Evolutionary conservation across 2,113 vertebrate species (phyloP).

Genomic region (Synodontis membranacea): DNA sequence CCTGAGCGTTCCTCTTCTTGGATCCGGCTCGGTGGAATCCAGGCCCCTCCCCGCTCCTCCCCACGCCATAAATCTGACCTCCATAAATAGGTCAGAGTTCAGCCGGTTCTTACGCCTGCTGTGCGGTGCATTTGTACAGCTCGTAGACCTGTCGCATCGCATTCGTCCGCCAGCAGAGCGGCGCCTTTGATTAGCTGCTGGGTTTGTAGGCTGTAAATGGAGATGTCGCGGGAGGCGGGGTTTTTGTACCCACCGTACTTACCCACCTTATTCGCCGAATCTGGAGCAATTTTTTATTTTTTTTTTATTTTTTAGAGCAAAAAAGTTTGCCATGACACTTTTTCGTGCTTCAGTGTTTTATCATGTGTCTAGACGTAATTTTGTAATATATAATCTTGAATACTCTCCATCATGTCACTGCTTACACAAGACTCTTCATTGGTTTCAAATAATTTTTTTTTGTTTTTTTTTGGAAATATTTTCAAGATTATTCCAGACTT

Average conservation of each 20-base stretch:
- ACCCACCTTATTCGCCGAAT: neutral
- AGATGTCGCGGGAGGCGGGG: neutral
- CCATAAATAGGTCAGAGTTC: slow-evolving; percentile 64
- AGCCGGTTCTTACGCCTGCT: slow-evolving; percentile 71
- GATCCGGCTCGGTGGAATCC: neutral
- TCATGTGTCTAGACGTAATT: neutral
- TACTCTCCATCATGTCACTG: neutral
- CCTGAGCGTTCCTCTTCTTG: neutral
- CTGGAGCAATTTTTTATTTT: too few relatives aligned
- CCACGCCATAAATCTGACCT: neutral
- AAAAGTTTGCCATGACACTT: neutral
- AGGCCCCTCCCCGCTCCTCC: neutral
- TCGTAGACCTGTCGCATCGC: slow-evolving; percentile 83
- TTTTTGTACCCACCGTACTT: neutral
- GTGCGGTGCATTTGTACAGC: slow-evolving; percentile 79
- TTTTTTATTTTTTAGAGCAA: too few relatives aligned
- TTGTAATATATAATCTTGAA: neutral
- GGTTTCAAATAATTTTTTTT: too few relatives aligned
- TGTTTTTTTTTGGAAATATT: neutral
- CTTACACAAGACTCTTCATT: neutral
- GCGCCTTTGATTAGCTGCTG: slow-evolving; percentile 83
- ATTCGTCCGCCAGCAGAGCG: slow-evolving; percentile 77
- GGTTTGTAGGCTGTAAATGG: neutral
- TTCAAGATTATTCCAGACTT: neutral
- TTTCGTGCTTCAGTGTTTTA: too few relatives aligned